Evolutionary conservation across 2,888 invertebrate genomes (phyloP).

Genomic region (Notodonta dromedarius): DNA sequence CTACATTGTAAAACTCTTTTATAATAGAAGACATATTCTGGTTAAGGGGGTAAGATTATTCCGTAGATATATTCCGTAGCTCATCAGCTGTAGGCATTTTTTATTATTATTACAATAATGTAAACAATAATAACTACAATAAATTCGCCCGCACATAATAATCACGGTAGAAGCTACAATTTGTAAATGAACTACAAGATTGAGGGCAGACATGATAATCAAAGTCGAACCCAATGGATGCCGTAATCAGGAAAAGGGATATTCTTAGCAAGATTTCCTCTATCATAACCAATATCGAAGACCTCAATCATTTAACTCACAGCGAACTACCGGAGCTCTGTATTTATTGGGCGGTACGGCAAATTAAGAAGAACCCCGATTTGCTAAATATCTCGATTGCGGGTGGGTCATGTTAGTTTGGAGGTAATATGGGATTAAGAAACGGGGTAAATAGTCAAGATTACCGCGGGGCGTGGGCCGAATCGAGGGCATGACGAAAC

Average conservation of each 20-base stretch:
- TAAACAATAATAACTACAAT: conserved; percentile 40
- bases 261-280: conserved; percentile 50
- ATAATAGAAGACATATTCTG: no score
- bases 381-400: conserved; percentile 18
- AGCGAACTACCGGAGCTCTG: conserved; percentile 28
- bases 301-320: conserved; percentile 20
- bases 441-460: conserved; percentile 76
- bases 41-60: conserved; percentile 29
- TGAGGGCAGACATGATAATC: conserved; percentile 50
- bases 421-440: conserved; percentile 65
- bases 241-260: conserved; percentile 52
- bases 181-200: conserved; percentile 41
- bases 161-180: conserved; percentile 34
- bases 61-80: conserved; percentile 41
- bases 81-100: conserved; percentile 29
- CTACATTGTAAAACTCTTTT: no score
- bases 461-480: conserved; percentile 71
- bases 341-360: conserved; percentile 30
- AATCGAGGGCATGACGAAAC: conserved; percentile 78
- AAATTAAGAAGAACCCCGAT: conserved; percentile 36
- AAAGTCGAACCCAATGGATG: conserved; percentile 48
- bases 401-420: conserved; percentile 46
- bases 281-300: conserved; percentile 35
- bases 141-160: conserved; percentile 37
- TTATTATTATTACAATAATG: conserved; percentile 27